phyloP scores from a whole-genome alignment of 30 jellyfish, hydroid and myxozoan genomes.

The Cassiopea andromeda region DNA sequence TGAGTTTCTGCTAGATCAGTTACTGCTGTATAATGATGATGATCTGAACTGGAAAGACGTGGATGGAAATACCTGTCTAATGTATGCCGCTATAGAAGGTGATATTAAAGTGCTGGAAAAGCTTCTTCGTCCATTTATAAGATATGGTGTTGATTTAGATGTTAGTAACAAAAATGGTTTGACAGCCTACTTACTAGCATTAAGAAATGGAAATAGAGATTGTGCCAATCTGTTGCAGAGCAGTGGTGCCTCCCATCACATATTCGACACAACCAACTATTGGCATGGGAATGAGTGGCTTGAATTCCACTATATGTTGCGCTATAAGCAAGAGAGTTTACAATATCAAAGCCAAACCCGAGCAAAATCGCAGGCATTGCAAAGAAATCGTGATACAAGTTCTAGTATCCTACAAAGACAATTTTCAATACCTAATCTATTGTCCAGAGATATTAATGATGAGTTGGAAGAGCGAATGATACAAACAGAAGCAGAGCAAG shows the following conservation, averaged over 20 bases:
- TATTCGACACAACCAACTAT: slow-evolving; percentile 42
- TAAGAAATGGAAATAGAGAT: slow-evolving; percentile 48
- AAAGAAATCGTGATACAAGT: background rate
- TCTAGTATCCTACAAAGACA: slow-evolving; percentile 24
- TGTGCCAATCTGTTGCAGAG: slow-evolving; percentile 53
- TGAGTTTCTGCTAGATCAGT: slow-evolving; percentile 22
- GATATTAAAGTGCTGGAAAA: slow-evolving; percentile 27
- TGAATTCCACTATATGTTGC: slow-evolving; percentile 20
- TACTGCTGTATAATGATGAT: slow-evolving; percentile 26
- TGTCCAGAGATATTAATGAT: background rate
- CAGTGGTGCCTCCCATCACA: slow-evolving; percentile 50
- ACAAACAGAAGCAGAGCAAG: background rate
- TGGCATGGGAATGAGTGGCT: slow-evolving; percentile 54
- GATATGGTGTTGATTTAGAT: slow-evolving; percentile 47
- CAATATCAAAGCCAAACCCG: slow-evolving; percentile 18
- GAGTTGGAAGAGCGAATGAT: too few relatives aligned
- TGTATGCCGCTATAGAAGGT: slow-evolving; percentile 76
- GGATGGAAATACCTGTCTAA: slow-evolving; percentile 63
- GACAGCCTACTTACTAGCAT: slow-evolving; percentile 63
- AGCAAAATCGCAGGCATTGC: slow-evolving; percentile 10
- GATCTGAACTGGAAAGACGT: slow-evolving; percentile 35
- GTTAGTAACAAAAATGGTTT: slow-evolving; percentile 48
- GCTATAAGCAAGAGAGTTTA: slow-evolving; percentile 34
- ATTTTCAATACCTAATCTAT: slow-evolving; percentile 39
- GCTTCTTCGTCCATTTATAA: slow-evolving; percentile 14